Evolutionary conservation across 1,140 invertebrate genomes (phyloP), one percentile per base, ranked within the genome.

Genomic region (Brachionus angularis): DNA sequence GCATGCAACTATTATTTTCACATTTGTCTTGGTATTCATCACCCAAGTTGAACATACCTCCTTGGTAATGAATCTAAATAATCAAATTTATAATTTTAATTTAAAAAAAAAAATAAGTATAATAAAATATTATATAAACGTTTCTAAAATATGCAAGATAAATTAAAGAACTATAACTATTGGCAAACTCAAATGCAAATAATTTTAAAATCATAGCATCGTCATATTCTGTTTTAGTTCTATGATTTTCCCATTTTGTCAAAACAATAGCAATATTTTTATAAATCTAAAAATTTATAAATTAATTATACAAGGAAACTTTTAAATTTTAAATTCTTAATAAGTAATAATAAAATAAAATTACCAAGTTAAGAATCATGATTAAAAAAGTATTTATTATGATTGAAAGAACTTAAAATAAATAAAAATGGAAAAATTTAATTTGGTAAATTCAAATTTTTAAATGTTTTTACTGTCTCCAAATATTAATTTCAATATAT

Each of bases 91-190:
- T 27, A 14, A 34, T 21, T 49, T 7, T 39, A 21, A 49, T 49
- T 49, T 49, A 49, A 12, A 49, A 67, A 36, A 71, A 12, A 42
- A 18, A 33, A 21, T 14, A 69, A 29, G 25, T n/a, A 18, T 16
- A 21, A 14, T 16, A 2, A 36, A 21, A 31, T 25, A 21, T 18
- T 34, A 69, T 2, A 49, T 55, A 55, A 74, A 75, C 74, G 31
- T 78, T 76, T 76, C 80, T 75, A 75, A 97, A 89, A 83, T 98
- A 98, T 0, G 93, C 95, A 76, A 98, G 93, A 78, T 98, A 98
- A 84, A 98, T 95, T 78, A 98, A 94, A 0, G 93, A 95, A 21
- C 93, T 91, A 80, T 97, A 98, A 80, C 95, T 97, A 81, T 98
- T 98, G 33, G 98, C 91, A 83, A 98, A 98, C 83, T 98, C 93